Conservation (phyloP, 2,113 vertebrate genomes). For the Eulemur rufifrons region DNA sequence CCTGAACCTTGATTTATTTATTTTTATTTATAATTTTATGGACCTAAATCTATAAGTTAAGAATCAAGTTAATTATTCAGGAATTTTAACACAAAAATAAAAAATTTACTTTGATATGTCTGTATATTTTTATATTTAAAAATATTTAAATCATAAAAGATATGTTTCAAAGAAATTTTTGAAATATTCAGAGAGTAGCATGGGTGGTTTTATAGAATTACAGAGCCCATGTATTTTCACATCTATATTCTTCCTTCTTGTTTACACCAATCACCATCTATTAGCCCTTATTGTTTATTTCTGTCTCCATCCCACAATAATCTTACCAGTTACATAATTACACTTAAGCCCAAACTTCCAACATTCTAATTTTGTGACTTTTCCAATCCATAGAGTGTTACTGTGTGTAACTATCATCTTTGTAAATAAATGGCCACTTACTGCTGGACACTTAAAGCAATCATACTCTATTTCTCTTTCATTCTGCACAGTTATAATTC, state of each 20-base stretch:
- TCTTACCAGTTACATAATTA: background rate
- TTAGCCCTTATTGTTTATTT: background rate
- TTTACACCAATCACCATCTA: background rate
- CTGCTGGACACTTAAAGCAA: background rate
- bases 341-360: background rate
- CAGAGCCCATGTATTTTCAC: background rate
- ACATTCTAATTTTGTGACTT: background rate
- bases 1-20: background rate
- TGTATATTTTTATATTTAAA: background rate
- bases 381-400: background rate
- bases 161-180: background rate
- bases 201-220: background rate
- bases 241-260: background rate
- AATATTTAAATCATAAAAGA: background rate
- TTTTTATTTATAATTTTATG: background rate
- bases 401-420: background rate
- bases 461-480: background rate
- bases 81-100: background rate
- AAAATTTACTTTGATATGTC: background rate
- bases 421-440: background rate
- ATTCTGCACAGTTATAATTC: background rate
- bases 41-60: background rate
- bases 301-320: background rate
- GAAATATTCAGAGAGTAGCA: background rate
- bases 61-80: background rate